phyloP scores from a whole-genome alignment of 2,797 vertebrate species.

The Cuculus canorus region DNA sequence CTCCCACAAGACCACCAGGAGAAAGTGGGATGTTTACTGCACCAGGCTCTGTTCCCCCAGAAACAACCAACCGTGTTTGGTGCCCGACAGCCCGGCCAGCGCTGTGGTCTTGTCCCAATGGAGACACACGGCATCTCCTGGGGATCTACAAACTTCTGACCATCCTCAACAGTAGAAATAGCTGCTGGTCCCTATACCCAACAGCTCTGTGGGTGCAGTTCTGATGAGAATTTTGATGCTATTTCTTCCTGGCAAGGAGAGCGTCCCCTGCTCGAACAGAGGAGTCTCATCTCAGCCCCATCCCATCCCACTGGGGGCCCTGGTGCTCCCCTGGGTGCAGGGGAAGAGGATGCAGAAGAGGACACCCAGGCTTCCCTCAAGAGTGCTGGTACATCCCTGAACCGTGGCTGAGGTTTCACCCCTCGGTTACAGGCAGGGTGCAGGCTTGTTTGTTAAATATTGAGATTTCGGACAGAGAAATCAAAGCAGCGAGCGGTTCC shows the following conservation, averaged over 20 bases:
- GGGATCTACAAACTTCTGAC: neutral
- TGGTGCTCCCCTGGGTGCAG: accelerated
- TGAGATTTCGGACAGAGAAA: neutral
- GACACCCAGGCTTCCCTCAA: accelerated
- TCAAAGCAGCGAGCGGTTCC: neutral
- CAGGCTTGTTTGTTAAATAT: neutral
- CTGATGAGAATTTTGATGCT: neutral
- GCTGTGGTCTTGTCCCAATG: neutral
- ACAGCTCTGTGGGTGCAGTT: accelerated
- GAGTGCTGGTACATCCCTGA: neutral
- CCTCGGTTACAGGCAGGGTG: neutral
- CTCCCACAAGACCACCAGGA: neutral
- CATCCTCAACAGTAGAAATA: neutral
- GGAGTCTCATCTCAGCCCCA: neutral
- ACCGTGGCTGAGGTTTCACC: neutral
- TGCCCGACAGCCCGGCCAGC: neutral
- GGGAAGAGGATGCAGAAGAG: too few relatives aligned
- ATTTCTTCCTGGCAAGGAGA: neutral
- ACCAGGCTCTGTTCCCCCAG: neutral
- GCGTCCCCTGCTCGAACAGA: neutral
- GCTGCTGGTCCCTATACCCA: neutral
- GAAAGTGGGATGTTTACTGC: neutral
- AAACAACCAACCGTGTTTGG: accelerated
- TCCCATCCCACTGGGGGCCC: neutral
- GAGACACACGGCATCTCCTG: neutral